A percentile compares a stretch with the other conserved stretches of the same genome.
phyloP scores from a whole-genome alignment of 2,113 vertebrate species.

The Ranitomeya imitator region DNA sequence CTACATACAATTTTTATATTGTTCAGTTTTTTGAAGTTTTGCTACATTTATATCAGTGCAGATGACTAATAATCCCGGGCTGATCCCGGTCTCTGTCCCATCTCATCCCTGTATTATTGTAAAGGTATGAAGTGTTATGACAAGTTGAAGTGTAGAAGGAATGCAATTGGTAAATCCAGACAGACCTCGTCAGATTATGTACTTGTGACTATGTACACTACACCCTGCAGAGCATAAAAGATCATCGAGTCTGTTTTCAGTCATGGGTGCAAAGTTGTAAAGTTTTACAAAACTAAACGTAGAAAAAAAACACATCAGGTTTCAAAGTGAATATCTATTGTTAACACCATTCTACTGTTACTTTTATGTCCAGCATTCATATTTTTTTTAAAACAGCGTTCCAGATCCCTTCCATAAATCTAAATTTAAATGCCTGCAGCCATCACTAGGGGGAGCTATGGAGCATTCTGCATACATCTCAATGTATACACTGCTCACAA shows the following conservation, averaged over 20 bases:
- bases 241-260: background rate
- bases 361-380: too few relatives aligned
- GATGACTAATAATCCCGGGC: background rate
- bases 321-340: too few relatives aligned
- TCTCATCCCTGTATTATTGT: background rate
- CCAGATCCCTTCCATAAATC: too few relatives aligned
- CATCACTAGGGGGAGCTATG: too few relatives aligned
- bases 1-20: background rate
- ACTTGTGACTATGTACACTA: slow-evolving; percentile 25
- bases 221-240: background rate
- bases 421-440: too few relatives aligned
- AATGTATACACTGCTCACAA: too few relatives aligned
- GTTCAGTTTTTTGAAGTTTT: background rate
- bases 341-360: too few relatives aligned
- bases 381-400: too few relatives aligned
- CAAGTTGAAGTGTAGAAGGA: slow-evolving; percentile 36
- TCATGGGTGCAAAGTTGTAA: background rate
- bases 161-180: slow-evolving; percentile 24
- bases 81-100: background rate
- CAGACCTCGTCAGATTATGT: slow-evolving; percentile 37
- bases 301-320: background rate
- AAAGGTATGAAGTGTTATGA: slow-evolving; percentile 41
- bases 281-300: background rate
- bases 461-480: too few relatives aligned
- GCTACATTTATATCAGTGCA: background rate